Evolutionary conservation across 2,113 vertebrate species (phyloP).

Genomic region (human (Homo sapiens)): DNA sequence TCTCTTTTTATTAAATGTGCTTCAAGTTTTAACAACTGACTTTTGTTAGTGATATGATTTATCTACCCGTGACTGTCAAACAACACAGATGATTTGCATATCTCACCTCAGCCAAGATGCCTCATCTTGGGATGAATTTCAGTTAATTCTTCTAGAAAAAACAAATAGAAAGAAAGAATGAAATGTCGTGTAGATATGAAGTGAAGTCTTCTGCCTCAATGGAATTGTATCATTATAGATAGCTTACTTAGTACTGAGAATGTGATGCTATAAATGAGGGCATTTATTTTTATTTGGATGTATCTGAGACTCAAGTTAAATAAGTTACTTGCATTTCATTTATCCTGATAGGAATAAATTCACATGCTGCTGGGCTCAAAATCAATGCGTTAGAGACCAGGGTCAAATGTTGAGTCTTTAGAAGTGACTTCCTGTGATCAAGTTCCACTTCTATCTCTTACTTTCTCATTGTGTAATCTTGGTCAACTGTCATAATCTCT

Average conservation of each 20-base stretch:
- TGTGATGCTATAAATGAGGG: not conserved
- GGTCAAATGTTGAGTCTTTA: not conserved
- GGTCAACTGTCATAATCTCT: not conserved
- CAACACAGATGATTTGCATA: not conserved
- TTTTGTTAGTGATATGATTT: conserved; percentile 71
- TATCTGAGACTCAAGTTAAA: not conserved
- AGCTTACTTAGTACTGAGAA: not conserved
- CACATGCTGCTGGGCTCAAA: not conserved
- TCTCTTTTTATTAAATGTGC: conserved; percentile 47
- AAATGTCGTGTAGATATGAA: not conserved
- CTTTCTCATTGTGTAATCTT: not conserved
- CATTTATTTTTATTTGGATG: not conserved
- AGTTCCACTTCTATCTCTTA: not conserved
- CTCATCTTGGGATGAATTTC: not conserved
- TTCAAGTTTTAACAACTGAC: conserved; percentile 69
- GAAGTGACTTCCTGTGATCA: not conserved
- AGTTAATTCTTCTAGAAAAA: not conserved
- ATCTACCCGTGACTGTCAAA: conserved; percentile 53
- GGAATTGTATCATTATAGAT: not conserved
- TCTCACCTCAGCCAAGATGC: not conserved
- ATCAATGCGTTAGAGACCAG: not conserved
- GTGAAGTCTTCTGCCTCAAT: not conserved
- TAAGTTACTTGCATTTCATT: not conserved
- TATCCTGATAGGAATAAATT: not conserved
- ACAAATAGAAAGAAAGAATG: not conserved